phyloP scores from a whole-genome alignment of 2,888 invertebrate species.

The Azorinus chamasolen region DNA sequence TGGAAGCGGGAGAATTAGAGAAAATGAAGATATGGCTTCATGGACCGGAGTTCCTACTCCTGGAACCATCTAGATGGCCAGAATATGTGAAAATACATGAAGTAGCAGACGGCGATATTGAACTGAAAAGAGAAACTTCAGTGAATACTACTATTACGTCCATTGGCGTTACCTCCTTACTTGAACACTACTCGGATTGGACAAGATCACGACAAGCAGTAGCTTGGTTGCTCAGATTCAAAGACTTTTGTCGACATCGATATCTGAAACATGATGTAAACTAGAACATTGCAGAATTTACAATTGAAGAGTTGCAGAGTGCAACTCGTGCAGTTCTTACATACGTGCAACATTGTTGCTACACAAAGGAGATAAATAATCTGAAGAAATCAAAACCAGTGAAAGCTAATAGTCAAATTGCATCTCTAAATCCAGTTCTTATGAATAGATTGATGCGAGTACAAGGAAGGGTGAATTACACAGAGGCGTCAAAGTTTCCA shows the following conservation, averaged over 20 bases:
- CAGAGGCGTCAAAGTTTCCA: neutral
- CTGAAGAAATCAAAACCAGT: neutral
- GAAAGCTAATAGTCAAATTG: neutral
- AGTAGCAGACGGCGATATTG: conserved; percentile 18
- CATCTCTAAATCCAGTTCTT: conserved; percentile 3
- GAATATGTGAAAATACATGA: neutral
- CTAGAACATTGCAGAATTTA: neutral
- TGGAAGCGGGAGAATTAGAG: conserved; percentile 1
- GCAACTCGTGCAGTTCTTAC: conserved; percentile 4
- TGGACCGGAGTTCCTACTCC: conserved; percentile 34
- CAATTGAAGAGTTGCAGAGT: neutral
- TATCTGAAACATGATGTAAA: neutral
- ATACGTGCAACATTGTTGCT: conserved; percentile 1
- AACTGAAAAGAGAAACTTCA: conserved; percentile 29
- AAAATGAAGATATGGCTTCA: conserved; percentile 22
- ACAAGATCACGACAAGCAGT: conserved; percentile 13
- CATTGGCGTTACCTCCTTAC: neutral
- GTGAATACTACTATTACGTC: conserved; percentile 3
- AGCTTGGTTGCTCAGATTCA: conserved; percentile 31
- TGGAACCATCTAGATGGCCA: conserved; percentile 25
- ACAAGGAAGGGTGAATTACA: neutral
- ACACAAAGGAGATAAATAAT: neutral
- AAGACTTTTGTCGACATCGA: neutral
- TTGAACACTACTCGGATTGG: conserved; percentile 25
- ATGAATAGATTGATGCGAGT: neutral